Conservation (phyloP, 2,113 vertebrate genomes). For the Tragelaphus imberbis region DNA sequence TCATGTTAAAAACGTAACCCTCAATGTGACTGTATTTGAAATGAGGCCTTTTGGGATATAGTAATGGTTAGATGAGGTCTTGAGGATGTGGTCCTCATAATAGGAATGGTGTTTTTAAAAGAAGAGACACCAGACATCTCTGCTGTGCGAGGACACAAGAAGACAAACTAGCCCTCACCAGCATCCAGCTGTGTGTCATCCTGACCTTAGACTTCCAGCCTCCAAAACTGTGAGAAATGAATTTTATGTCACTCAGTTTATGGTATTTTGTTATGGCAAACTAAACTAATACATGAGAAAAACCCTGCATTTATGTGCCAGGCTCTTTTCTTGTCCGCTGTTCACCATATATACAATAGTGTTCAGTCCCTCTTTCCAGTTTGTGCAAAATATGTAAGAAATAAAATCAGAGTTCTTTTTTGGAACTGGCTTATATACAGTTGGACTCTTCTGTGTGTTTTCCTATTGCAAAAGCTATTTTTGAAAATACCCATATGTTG, state of each 20-base stretch:
- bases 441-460: neutral
- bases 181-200: neutral
- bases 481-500: neutral
- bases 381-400: conserved; percentile 13
- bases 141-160: neutral
- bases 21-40: neutral
- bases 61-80: neutral
- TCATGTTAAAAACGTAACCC: neutral
- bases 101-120: neutral
- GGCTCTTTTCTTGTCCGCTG: neutral
- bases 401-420: conserved; percentile 12
- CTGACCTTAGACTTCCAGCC: neutral
- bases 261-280: neutral
- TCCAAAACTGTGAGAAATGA: neutral
- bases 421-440: neutral
- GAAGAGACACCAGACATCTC: neutral
- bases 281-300: rapidly evolving
- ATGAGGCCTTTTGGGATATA: neutral
- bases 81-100: neutral
- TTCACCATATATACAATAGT: neutral
- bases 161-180: neutral
- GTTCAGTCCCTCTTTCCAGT: neutral
- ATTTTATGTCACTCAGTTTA: neutral
- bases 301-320: neutral
- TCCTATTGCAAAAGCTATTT: neutral